Base-by-base conservation (phyloP, 2,113 vertebrate genomes). In the Sinocyclocheilus maitianheensis region DNA sequence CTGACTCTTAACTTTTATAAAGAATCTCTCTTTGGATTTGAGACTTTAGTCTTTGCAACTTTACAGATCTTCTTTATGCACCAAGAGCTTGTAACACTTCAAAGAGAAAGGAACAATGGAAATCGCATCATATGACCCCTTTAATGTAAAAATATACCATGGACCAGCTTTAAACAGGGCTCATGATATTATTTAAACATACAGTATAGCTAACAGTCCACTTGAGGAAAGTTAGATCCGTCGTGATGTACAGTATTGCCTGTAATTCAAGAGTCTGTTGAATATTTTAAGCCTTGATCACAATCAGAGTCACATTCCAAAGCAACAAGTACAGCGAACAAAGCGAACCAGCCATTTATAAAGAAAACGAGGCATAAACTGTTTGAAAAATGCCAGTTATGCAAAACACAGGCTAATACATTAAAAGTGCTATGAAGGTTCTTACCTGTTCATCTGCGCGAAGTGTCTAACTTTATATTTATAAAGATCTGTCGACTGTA, bases 391-490 rank as follows among this genome's bases (percentile, higher is more conserved):
- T 51, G 26, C 14, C 22, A 0, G 2, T 76, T 14, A 8, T 16
- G 22, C 0, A 76, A 76, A 24, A 76, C 43, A 75, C 8, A 3
- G 13, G 12, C 3, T 48, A 24, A 46, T 13, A 75, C 40, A 3
- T 48, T 2, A 12, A 46, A 48, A 62, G 7, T 60, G 11, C 16
- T 10, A 30, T n/a, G 11, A n/a, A 4, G 37, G n/a, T 46, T 63
- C n/a, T 48, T 85, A 85, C 84, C 84, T 85, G 58, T 53, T 67
- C 84, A 85, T 85, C 10, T 77, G 16, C 37, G 24, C 55, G 37
- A 48, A 22, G 11, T 40, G 69, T 22, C 11, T 67, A 30, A 34
- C 13, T 75, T 16, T 51, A 14, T 76, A 14, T 34, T 8, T 58
- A 58, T 20, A 58, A 58, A 58, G 55, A 58, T 7, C 18, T 65